Base-by-base conservation (phyloP, 2,797 vertebrate species). In the Melanotaenia parkinsoni region DNA sequence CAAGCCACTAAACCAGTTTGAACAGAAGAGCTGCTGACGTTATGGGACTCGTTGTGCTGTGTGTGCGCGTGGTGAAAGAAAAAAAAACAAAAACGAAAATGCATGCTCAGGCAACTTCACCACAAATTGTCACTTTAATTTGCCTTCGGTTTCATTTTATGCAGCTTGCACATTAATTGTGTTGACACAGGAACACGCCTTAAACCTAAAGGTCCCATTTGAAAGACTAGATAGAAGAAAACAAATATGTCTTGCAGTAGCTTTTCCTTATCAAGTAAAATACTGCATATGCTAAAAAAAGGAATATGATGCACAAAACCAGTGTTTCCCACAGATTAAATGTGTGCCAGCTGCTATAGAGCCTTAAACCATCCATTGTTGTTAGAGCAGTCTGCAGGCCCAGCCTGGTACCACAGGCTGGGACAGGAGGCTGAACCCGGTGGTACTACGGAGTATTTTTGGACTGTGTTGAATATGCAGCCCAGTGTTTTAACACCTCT, bases 391-490 rank as follows among this genome's bases (percentile, higher is more conserved):
- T 85, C 67, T 76, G 62, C 3, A 76, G 57, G 61, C 59, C 43
- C n/a, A 61, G 76, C 61, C 75, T 65, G 57, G 83, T 8, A 26
- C 53, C 65, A 88, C 89, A 83, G 78, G 89, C 83, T 62, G 45
- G 71, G 79, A 56, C 80, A 80, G 77, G 83, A 82, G 22, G 8
- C 30, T 16, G 65, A 8, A 72, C 66, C 63, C 64, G 37, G 35
- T 30, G 60, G 45, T 62, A 22, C 56, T 53, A 30, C 63, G 0
- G 32, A 28, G 77, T 86, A 83, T 82, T 87, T 86, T 67, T 47
- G 70, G 66, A 50, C 56, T 4, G 70, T 20, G 59, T 47, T 51
- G 45, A 68, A 81, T 64, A 33, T 63, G 50, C 10, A n/a, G 65
- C 71, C 28, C 24, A 3, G 51, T 66, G 67, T 58, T 50, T 78